phyloP scores from a whole-genome alignment of 2,113 vertebrate genomes.

The Albula goreensis region DNA sequence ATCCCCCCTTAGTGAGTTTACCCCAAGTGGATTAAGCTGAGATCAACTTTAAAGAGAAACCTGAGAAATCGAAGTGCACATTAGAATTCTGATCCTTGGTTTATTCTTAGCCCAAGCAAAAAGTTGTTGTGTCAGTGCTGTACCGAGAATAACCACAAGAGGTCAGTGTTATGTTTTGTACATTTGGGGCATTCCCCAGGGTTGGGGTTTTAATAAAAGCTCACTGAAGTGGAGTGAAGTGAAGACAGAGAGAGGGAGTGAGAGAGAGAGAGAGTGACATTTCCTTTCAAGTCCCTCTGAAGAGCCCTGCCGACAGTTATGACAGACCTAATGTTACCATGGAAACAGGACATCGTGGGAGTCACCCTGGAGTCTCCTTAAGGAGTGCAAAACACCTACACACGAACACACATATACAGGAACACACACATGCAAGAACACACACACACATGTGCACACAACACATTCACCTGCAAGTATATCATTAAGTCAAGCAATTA shows the following conservation, averaged over 20 bases:
- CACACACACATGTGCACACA: neutral
- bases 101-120: too few species aligned
- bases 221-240: constrained; percentile 40
- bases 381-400: neutral
- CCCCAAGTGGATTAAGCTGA: too few species aligned
- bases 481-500: too few species aligned
- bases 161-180: constrained; percentile 53
- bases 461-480: neutral
- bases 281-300: constrained; percentile 31
- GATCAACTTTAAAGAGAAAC: too few species aligned
- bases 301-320: constrained; percentile 51
- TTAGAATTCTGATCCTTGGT: neutral
- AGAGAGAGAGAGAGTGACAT: constrained; percentile 30
- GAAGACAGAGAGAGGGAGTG: constrained; percentile 29
- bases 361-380: neutral
- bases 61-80: too few species aligned
- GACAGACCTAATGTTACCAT: constrained; percentile 59
- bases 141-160: constrained; percentile 50
- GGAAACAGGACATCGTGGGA: neutral
- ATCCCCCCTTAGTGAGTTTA: too few species aligned
- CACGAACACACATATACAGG: neutral
- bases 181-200: neutral
- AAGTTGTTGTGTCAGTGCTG: neutral
- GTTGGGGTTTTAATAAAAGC: constrained; percentile 43
- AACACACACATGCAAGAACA: neutral